Percentiles rank a stretch among this genome's conserved stretches.
Evolutionary conservation across 2,797 vertebrate species (phyloP).

Genomic region (Premnoplex brunnescens): DNA sequence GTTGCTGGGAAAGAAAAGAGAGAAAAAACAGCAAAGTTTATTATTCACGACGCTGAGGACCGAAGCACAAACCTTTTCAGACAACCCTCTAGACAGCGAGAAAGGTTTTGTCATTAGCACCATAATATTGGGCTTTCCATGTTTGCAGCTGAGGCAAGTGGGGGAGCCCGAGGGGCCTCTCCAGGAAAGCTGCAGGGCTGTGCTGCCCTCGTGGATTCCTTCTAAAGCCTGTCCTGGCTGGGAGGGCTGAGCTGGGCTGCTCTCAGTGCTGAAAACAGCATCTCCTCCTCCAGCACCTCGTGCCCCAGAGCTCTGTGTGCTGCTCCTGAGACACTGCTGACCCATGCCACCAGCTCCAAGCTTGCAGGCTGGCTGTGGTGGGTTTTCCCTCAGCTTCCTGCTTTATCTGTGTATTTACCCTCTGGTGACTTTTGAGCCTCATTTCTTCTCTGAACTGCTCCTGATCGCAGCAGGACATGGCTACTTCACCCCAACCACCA

Average conservation of each 20-base stretch:
- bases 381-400: slow-evolving; percentile 22
- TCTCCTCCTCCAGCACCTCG: background rate
- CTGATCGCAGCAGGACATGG: slow-evolving; percentile 2
- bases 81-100: background rate
- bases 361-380: background rate
- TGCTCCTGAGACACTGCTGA: background rate
- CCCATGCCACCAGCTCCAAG: background rate
- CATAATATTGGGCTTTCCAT: background rate
- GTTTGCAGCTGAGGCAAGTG: background rate
- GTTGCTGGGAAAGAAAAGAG: slow-evolving; percentile 81
- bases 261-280: background rate
- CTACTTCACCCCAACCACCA: slow-evolving; percentile 7
- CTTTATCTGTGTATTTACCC: slow-evolving; percentile 12
- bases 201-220: background rate
- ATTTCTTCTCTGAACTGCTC: slow-evolving; percentile 41
- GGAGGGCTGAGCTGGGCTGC: background rate
- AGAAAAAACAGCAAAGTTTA: background rate
- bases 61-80: background rate
- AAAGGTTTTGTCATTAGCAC: background rate
- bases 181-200: background rate
- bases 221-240: background rate
- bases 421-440: slow-evolving; percentile 26
- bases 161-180: background rate
- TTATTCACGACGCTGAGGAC: background rate
- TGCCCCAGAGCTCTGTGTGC: background rate